phyloP scores from a whole-genome alignment of 2,888 invertebrate species.

The Noctua comes region DNA sequence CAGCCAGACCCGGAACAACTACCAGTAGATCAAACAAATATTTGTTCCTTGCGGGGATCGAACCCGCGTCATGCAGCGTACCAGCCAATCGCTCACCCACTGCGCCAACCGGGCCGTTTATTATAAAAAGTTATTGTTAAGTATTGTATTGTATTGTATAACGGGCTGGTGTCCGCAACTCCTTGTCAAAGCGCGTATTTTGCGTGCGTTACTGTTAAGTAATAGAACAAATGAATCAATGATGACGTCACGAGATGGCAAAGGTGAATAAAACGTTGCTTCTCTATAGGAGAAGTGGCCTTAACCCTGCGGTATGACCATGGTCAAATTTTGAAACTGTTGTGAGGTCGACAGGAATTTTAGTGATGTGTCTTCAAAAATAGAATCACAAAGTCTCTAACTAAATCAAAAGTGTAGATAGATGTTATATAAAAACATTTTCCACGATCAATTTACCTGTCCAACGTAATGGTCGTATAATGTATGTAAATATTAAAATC shows the following conservation, averaged over 20 bases:
- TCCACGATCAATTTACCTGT: slow-evolving; percentile 44
- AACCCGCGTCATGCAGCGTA: too few species aligned
- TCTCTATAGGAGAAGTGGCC: background rate
- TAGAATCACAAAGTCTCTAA: background rate
- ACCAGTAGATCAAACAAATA: too few species aligned
- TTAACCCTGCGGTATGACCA: background rate
- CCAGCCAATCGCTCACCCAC: too few species aligned
- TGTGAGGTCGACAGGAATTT: background rate
- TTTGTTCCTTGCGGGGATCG: too few species aligned
- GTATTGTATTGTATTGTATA: too few species aligned
- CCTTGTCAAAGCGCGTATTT: too few species aligned
- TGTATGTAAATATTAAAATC: slow-evolving; percentile 61
- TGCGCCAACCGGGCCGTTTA: too few species aligned
- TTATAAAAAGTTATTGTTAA: too few species aligned
- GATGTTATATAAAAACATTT: slow-evolving; percentile 34
- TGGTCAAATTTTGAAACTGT: background rate
- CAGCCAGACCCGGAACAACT: too few species aligned
- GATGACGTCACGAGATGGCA: background rate
- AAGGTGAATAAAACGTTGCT: background rate
- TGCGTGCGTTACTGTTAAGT: too few species aligned
- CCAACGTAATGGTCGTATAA: slow-evolving; percentile 37
- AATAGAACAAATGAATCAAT: background rate
- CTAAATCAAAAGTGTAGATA: slow-evolving; percentile 10
- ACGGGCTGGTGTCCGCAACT: too few species aligned
- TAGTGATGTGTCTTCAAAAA: background rate